phyloP scores from a whole-genome alignment of 2,113 vertebrate species.

The Oryzias curvinotus region DNA sequence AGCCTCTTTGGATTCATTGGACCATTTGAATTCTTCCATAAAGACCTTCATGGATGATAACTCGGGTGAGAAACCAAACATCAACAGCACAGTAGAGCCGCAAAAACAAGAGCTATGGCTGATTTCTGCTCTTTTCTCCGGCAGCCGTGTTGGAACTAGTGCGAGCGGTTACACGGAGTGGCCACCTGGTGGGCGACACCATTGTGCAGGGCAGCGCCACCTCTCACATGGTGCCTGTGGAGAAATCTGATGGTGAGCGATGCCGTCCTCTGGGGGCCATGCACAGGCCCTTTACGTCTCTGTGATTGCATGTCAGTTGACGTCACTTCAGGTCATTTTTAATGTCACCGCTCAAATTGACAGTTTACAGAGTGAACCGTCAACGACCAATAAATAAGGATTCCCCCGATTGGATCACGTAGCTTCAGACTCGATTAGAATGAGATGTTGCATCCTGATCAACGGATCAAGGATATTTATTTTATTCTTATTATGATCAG shows the following conservation, averaged over 20 bases:
- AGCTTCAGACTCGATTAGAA: too few relatives aligned
- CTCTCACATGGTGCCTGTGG: constrained; percentile 86
- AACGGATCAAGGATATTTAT: too few relatives aligned
- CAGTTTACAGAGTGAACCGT: too few relatives aligned
- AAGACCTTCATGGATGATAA: constrained; percentile 73
- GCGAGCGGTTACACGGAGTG: constrained; percentile 83
- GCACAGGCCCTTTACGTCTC: background rate
- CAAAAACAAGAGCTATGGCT: background rate
- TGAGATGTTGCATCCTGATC: too few relatives aligned
- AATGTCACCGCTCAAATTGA: too few relatives aligned
- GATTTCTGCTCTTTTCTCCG: background rate
- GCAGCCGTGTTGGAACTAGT: constrained; percentile 83
- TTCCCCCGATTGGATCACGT: too few relatives aligned
- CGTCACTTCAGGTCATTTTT: too few relatives aligned
- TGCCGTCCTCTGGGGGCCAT: background rate
- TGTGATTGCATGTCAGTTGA: too few relatives aligned
- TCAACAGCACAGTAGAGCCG: too few relatives aligned
- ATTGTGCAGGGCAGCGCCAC: constrained; percentile 88
- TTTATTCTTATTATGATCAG: too few relatives aligned
- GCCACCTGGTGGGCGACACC: constrained; percentile 88
- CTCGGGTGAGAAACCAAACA: constrained; percentile 74
- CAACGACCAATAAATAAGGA: too few relatives aligned
- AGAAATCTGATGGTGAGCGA: constrained; percentile 87
- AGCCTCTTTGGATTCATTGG: constrained; percentile 80
- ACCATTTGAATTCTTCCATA: constrained; percentile 75